Base-by-base conservation (phyloP, 2,888 invertebrate genomes). In the Polyommatus iphigenia region DNA sequence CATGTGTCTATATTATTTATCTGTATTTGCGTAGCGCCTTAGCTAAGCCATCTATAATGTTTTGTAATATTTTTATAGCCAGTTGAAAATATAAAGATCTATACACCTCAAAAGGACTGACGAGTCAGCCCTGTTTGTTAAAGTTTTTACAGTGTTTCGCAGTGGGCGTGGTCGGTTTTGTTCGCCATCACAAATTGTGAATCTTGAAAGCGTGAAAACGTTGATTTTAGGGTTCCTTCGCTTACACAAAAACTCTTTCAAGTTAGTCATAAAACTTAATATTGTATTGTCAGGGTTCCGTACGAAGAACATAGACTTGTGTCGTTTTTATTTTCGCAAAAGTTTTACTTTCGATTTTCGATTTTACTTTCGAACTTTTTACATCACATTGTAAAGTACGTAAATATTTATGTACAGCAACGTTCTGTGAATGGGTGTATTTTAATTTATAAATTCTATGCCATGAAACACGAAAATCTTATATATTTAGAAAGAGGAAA, bases 121-220 rank as follows among this genome's bases (percentile, higher is more conserved):
- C 1, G 67, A 29, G 75, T 6, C 75, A 54, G 54, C 75, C 77
- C 78, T 79, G 77, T 73, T 79, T 79, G 77, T 73, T 79, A 78
- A 67, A 36, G 71, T 76, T 76, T 77, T 78, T 72, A 78, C 79
- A 76, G 71, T 79, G 72, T 41, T 62, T 59, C 77, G 77, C 78
- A 79, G 78, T 76, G 80, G 82, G 84, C 82, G 84, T 83, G 82
- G 81, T 79, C 73, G 78, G 77, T 82, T 82, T 84, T 81, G 80
- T 80, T 81, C 82, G 78, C 80, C 83, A 82, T 83, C 80, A 82
- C 84, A 82, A 84, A 84, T 84, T 82, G 82, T 81, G 80, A 81
- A 83, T 83, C 80, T 82, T 82, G 80, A 80, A 82, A 82, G 83
- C 83, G 83, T 84, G 82, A 83, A 85, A 83, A 82, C 77, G 50